Conservation (phyloP, 2,797 vertebrate species). For the Picus viridis region DNA sequence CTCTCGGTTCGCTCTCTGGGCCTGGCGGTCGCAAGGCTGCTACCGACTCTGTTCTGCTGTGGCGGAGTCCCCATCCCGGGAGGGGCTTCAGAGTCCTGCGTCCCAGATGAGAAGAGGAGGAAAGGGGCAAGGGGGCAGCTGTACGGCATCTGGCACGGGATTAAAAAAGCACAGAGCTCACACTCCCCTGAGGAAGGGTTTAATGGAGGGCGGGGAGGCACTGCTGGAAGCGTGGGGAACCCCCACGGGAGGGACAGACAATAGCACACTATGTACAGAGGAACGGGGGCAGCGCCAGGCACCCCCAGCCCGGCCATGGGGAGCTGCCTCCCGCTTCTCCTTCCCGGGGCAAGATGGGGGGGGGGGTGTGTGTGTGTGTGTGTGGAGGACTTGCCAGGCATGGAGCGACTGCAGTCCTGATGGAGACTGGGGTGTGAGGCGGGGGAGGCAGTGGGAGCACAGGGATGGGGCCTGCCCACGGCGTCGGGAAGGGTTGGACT, state of each 20-base stretch:
- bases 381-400: not conserved
- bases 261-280: not conserved
- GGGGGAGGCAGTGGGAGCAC: not conserved
- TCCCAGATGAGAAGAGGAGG: not conserved
- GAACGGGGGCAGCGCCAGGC: not conserved
- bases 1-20: too few species aligned
- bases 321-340: not conserved
- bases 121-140: too few species aligned
- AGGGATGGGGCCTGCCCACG: not conserved
- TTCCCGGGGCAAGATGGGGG: not conserved
- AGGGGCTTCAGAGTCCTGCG: too few species aligned
- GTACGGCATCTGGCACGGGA: not conserved
- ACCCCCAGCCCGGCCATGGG: fast-evolving
- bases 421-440: not conserved
- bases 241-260: not conserved
- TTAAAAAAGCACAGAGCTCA: not conserved
- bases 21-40: too few species aligned
- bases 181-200: conserved; percentile 57
- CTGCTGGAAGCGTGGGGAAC: not conserved
- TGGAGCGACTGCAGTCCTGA: not conserved
- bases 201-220: conserved; percentile 7
- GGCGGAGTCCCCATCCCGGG: too few species aligned
- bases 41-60: too few species aligned
- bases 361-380: too few species aligned
- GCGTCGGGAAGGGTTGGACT: not conserved